Evolutionary conservation across 2,888 invertebrate genomes (phyloP), one percentile per base, ranked within the genome.

Genomic region (Euzophera pinguis): DNA sequence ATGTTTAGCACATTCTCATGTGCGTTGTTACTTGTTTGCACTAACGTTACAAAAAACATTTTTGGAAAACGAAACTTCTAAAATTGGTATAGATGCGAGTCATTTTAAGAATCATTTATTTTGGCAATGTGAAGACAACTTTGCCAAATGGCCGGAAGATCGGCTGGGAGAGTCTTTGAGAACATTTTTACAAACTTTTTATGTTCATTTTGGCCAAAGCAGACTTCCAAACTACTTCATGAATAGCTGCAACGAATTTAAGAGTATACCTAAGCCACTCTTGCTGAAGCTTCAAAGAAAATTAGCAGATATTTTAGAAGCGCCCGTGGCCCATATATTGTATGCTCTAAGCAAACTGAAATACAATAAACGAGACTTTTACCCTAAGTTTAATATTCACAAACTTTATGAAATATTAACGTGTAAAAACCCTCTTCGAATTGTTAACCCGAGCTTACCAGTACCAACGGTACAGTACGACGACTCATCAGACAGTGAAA

Each of bases 81-180:
- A 92, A 66, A 86, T 92, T 48, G 94, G 95, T 4, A 82, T 96
- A 16, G 92, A 93, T 12, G 90, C 93, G 0, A 93, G 93, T 56
- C 96, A 96, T 67, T 91, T 96, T 34, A 92, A 95, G 52, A 93
- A 93, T 59, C 92, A 94, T 65, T 77, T 96, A 29, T 95, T 95
- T 74, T 95, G 94, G 94, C 92, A 95, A 80, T 94, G 95, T 63
- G 95, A 96, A 78, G 90, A 92, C 55, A 92, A 94, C 63, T 93
- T 91, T 62, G 91, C 91, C 0, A 92, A 91, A 55, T 96, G 95
- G 95, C 92, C 94, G 0, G 95, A 95, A 70, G 93, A 94, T 69
- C 90, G 93, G 49, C 83, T 95, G 1, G 96, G 96, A 1, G 93
- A 93, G 68, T 92, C 93, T 17, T 69, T 96, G 10, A 75, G 93